These are phyloP conservation scores for Philotrypesis tridentata DNA, from an alignment of 1,140 invertebrate species.

Conservation along the genomic window DNA sequence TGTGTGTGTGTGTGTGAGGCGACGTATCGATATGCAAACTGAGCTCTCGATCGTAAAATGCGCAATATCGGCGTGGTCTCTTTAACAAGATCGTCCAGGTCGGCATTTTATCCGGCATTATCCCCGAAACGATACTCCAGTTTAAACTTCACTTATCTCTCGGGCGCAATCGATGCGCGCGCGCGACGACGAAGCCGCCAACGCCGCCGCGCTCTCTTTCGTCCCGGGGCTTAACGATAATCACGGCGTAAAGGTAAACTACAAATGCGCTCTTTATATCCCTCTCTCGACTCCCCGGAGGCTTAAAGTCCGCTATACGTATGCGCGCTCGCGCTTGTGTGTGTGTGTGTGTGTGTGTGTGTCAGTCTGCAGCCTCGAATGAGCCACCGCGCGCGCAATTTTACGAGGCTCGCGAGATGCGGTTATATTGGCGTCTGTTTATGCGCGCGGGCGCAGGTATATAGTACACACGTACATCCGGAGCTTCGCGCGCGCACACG, in stretches of 20 bases:
- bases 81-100: conserved; percentile 53
- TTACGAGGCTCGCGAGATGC: conserved; percentile 32
- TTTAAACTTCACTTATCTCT: conserved; percentile 63
- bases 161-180: conserved; percentile 37
- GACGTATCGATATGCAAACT: conserved; percentile 66
- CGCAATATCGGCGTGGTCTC: conserved; percentile 59
- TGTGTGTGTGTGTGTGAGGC: conserved; percentile 48
- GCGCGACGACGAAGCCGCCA: neutral
- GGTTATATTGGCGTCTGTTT: conserved; percentile 12
- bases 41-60: conserved; percentile 65
- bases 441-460: conserved; percentile 1
- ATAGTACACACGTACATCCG: neutral
- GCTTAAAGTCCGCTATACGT: neutral
- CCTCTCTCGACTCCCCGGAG: neutral
- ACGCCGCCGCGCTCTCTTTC: neutral
- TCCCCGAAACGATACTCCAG: conserved; percentile 62
- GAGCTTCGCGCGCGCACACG: no score
- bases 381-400: conserved; percentile 26
- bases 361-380: neutral
- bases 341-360: neutral
- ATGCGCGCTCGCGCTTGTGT: neutral
- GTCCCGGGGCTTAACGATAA: conserved; percentile 52
- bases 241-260: conserved; percentile 63
- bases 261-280: conserved; percentile 56
- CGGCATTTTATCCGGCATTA: conserved; percentile 65